Evolutionary conservation across 2,113 vertebrate genomes (phyloP).

Genomic region (Centropus unirufus): DNA sequence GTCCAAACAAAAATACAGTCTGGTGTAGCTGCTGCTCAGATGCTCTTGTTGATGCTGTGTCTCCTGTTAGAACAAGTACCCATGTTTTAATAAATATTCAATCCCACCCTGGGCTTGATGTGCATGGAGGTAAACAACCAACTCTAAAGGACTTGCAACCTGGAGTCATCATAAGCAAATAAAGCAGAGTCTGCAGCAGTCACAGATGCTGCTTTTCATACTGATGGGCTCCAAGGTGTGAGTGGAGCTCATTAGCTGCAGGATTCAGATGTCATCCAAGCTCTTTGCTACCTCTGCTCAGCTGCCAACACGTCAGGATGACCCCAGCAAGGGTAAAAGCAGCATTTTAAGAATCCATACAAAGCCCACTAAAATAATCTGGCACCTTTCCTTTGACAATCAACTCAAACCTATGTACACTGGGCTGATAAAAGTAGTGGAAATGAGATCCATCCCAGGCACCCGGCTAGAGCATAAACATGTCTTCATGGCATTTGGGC

Average conservation of each 20-base stretch:
- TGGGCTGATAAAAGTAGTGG: not conserved
- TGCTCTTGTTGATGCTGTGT: not conserved
- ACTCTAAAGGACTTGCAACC: not conserved
- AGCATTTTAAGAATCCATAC: not conserved
- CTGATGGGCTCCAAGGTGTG: not conserved
- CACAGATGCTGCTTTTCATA: not conserved
- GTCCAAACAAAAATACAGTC: not conserved
- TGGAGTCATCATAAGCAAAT: fast-evolving
- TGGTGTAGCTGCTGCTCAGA: not conserved
- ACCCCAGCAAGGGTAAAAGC: not conserved
- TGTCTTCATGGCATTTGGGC: not conserved
- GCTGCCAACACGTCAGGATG: not conserved
- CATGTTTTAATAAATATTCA: not conserved
- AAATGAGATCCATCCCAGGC: not conserved
- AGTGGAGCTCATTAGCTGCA: not conserved
- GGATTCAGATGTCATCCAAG: not conserved
- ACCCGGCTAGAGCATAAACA: not conserved
- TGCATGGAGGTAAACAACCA: not conserved
- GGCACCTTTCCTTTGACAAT: not conserved
- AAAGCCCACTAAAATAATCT: not conserved
- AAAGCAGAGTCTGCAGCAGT: not conserved
- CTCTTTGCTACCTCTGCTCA: not conserved
- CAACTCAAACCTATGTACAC: fast-evolving
- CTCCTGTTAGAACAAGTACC: not conserved
- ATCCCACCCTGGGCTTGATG: not conserved